Evolutionary conservation across 2,888 invertebrate genomes (phyloP), one percentile per base, ranked within the genome.

Genomic region (Baccha elongata): DNA sequence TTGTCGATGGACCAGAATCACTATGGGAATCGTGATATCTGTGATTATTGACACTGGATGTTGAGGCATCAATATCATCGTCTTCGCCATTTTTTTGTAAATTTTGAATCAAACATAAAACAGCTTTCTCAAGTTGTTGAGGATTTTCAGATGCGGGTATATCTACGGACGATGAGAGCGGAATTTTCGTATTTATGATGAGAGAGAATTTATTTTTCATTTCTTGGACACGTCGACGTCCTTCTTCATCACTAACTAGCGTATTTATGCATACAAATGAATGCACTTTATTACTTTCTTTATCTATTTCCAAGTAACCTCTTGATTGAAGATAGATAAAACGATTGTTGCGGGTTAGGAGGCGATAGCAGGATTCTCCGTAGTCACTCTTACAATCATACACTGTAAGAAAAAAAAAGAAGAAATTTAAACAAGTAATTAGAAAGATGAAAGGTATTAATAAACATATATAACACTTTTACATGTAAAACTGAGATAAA

Each of bases 181-280:
- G 91, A 81, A 92, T 92, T 67, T 92, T 91, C 46, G 92, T 91
- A 86, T 93, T 92, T 11, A 93, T 92, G 74, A 94, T 93, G 1
- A 95, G 94, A 7, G 96, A 95, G 91, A 94, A 96, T 88, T 94
- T 93, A 80, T 92, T 92, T 88, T 95, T 96, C 96, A 97, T 96
- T 86, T 96, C 94, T 58, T 93, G 92, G 85, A 96, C 94, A 87
- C 95, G 93, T 74, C 92, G 91, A 79, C 92, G 91, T 10, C 97
- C 97, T 87, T 96, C 96, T 83, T 94, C 94, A 74, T 94, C 93
- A 84, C 94, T 93, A 17, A 95, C 92, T 67, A 96, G 92, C 75
- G 95, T 95, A 89, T 97, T 97, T 69, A 97, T 93, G 90, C 97
- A 97, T 40, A 97, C 94, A 91, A 97, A 97, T 81, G 96, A 96